A percentile compares a stretch with the other conserved stretches of the same genome.
Evolutionary conservation across 2,797 vertebrate species (phyloP).

Genomic region (Gambusia yucatana): DNA sequence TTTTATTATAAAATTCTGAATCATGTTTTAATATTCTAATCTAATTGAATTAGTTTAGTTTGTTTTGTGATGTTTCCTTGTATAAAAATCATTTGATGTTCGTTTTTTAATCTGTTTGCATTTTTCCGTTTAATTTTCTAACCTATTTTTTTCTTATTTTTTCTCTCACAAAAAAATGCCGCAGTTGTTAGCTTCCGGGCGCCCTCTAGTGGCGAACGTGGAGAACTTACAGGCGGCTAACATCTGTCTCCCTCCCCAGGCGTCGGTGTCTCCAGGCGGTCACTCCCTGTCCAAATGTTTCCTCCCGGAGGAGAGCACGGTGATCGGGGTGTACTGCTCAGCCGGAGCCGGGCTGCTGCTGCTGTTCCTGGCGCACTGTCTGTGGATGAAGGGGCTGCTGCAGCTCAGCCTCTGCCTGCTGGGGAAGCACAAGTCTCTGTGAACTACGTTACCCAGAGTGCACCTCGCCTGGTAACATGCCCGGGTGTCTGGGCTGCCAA

Average conservation of each 20-base stretch:
- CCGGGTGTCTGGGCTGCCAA: background rate
- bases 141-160: background rate
- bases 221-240: background rate
- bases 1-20: background rate
- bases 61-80: background rate
- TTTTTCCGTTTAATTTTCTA: background rate
- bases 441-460: slow-evolving; percentile 66
- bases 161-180: background rate
- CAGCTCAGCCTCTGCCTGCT: slow-evolving; percentile 83
- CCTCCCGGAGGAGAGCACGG: slow-evolving; percentile 89
- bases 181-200: background rate
- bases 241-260: slow-evolving; percentile 72
- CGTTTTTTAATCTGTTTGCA: background rate
- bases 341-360: slow-evolving; percentile 74
- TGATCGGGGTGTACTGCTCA: slow-evolving; percentile 86
- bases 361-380: slow-evolving; percentile 79
- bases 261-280: slow-evolving; percentile 84
- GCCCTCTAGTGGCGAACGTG: slow-evolving; percentile 1
- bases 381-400: slow-evolving; percentile 81
- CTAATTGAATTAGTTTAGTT: background rate
- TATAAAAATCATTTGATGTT: background rate
- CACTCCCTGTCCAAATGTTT: slow-evolving; percentile 91
- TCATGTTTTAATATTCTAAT: background rate
- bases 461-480: slow-evolving; percentile 16
- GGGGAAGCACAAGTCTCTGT: slow-evolving; percentile 87